Evolutionary conservation across 37 sponge, comb jelly and placozoan genomes (phyloP).

Genomic region (Spongia lamella): DNA sequence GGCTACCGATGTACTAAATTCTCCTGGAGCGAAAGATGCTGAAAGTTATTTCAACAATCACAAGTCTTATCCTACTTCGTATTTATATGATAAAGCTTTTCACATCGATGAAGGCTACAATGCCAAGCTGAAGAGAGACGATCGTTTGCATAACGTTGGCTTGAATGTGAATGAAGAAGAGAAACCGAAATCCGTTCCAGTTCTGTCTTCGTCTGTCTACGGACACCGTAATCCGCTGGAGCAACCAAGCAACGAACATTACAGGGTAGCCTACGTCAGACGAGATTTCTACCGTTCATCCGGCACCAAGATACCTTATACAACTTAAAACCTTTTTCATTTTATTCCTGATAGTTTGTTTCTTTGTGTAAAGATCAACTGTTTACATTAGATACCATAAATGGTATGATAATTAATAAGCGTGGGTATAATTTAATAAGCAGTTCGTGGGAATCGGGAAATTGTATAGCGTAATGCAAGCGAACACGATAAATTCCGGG

Average conservation of each 20-base stretch:
- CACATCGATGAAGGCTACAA: constrained; percentile 85
- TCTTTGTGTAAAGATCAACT: no score
- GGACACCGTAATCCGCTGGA: constrained; percentile 78
- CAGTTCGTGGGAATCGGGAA: no score
- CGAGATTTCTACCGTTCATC: constrained; percentile 86
- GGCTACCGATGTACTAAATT: not conserved
- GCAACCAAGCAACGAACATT: constrained; percentile 54
- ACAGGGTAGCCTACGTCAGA: constrained; percentile 78
- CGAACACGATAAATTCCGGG: no score
- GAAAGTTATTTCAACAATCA: constrained; percentile 58
- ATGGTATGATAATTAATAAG: no score
- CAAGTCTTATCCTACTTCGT: constrained; percentile 8
- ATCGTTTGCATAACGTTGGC: constrained; percentile 77
- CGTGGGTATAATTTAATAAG: no score
- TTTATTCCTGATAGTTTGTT: no score
- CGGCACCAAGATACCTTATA: constrained; percentile 30
- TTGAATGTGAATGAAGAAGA: constrained; percentile 82
- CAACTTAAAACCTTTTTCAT: no score
- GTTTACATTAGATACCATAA: no score
- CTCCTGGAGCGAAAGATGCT: not conserved
- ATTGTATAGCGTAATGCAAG: no score
- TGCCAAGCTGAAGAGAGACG: constrained; percentile 86
- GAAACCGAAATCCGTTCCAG: constrained; percentile 60
- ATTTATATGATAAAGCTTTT: constrained; percentile 64
- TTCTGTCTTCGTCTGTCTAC: constrained; percentile 84